A percentile compares a stretch with the other conserved stretches of the same genome.
These are phyloP conservation scores for Oreochromis spilurus DNA, from an alignment of 2,113 vertebrate species.

Conservation along the genomic window DNA sequence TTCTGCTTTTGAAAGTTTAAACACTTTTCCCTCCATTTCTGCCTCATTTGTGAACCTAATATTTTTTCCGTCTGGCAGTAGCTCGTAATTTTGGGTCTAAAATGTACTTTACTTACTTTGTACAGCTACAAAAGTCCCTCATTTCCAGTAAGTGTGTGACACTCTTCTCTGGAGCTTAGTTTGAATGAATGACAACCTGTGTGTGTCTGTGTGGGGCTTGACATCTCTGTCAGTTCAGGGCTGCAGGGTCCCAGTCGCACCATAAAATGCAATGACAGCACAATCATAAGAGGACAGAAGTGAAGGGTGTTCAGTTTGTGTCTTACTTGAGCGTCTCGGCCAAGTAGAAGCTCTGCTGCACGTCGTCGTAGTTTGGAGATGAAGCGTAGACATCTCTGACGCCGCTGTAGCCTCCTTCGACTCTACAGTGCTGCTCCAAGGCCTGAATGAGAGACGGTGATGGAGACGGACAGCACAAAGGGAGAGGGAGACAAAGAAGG, in stretches of 20 bases:
- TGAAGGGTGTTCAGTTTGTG: background rate
- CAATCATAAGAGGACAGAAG: background rate
- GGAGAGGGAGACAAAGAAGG: background rate
- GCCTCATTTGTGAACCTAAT: background rate
- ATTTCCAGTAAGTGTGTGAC: background rate
- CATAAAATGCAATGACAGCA: conserved; percentile 8
- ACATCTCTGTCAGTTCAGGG: background rate
- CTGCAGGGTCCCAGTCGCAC: background rate
- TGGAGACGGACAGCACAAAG: background rate
- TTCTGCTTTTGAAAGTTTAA: background rate
- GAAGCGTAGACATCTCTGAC: conserved; percentile 86
- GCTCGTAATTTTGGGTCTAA: background rate
- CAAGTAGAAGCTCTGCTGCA: conserved; percentile 97
- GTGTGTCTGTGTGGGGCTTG: background rate
- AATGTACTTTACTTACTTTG: background rate
- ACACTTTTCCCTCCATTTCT: background rate
- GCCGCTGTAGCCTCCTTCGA: conserved; percentile 91
- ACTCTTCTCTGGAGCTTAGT: background rate
- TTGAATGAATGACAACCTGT: background rate
- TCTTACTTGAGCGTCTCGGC: conserved; percentile 97
- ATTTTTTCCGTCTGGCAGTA: background rate
- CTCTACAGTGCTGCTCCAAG: conserved; percentile 86
- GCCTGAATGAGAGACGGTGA: conserved; percentile 71
- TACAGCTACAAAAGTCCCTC: background rate
- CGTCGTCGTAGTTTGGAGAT: conserved; percentile 84